Evolutionary conservation across 2,888 invertebrate genomes (phyloP).

Genomic region (Opisthograptis luteolata): DNA sequence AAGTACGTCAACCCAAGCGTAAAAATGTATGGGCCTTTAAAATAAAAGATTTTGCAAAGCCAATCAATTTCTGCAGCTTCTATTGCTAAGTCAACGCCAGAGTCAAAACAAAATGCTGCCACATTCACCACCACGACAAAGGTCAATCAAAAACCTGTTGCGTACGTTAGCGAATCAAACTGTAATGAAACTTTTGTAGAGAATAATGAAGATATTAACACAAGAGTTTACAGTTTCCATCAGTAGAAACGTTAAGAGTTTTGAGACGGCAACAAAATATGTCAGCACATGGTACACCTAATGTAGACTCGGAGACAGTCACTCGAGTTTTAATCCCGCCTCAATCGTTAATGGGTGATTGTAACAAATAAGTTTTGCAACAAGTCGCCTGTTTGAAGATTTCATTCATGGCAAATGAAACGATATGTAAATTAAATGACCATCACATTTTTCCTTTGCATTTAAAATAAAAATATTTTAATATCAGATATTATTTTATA

Average conservation of each 20-base stretch:
- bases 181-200: background rate
- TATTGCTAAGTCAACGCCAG: too few species aligned
- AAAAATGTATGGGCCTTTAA: background rate
- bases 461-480: too few species aligned
- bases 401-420: slow-evolving; percentile 4
- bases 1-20: background rate
- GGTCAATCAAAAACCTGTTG: too few species aligned
- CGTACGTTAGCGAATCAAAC: background rate
- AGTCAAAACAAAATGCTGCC: too few species aligned
- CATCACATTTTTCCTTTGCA: too few species aligned
- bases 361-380: slow-evolving; percentile 40
- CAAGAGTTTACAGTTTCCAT: background rate
- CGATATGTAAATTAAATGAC: too few species aligned
- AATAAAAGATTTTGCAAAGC: background rate
- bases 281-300: background rate
- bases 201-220: background rate
- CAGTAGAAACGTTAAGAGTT: slow-evolving; percentile 14
- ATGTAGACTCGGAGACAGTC: background rate
- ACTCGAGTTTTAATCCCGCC: slow-evolving; percentile 4
- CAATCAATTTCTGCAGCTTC: background rate
- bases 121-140: too few species aligned
- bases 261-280: background rate
- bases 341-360: slow-evolving; percentile 44
- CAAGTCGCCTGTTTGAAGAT: slow-evolving; percentile 10
- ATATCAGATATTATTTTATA: too few species aligned